Base-by-base conservation (phyloP, 2,113 vertebrate species). In the Tringa solitaria region DNA sequence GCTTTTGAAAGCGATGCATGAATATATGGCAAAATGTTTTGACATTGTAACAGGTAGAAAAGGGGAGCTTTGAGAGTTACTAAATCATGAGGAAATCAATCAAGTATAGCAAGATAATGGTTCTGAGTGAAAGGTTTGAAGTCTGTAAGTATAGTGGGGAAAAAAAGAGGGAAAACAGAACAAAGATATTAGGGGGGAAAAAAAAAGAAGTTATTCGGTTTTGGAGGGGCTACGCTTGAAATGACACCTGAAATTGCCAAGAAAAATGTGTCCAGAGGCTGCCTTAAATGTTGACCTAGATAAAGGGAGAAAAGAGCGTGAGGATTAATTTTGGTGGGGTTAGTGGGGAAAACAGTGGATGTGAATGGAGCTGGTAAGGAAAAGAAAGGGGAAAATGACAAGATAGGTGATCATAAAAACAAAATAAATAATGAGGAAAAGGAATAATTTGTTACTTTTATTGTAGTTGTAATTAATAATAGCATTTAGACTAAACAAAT, bases 1-100 rank as follows among this genome's bases (percentile, higher is more conserved):
- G 30, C 64, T 95, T 90, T 48, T 81, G 56, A 89, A 86, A 84
- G 51, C 0, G 0, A 63, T 57, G 77, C 46, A 43, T 0, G 23
- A 95, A 60, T n/a, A 63, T 75, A 51, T 33, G 32, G 93, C 80
- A 96, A 95, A 95, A 96, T 89, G 73, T 96, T 97, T 95, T 96
- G 94, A 95, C 91, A 87, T 78, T 63, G 60, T 87, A 54, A 43
- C 51, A 48, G 46, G 45, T 64, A 78, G 86, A 89, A 89, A 86
- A 92, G 57, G 33, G 11, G 43, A 95, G 86, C 76, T 95, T 67
- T 95, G 93, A 90, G 91, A 92, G 19, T 88, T 92, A 35, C 80
- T 94, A 86, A 83, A 69, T 22, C 18, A 13, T 60, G 21, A 95
- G 43, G 76, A 92, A 92, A 67, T 95, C 89, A 93, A 70, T 96